Evolutionary conservation across 2,797 vertebrate genomes (phyloP), one percentile per base, ranked within the genome.

Genomic region (Chaenodraco wilsoni): DNA sequence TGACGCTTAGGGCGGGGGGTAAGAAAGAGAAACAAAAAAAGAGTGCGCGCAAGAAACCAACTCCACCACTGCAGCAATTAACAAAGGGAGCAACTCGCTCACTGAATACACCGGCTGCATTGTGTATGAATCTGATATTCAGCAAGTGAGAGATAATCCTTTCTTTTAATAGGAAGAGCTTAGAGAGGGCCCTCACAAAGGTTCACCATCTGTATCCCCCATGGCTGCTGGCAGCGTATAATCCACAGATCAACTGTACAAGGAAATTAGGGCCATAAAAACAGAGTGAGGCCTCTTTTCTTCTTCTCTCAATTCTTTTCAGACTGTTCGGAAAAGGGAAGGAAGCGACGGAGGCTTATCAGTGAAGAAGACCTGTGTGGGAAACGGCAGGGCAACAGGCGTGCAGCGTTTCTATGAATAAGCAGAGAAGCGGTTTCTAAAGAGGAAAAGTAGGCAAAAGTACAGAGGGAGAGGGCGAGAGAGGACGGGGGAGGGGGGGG

Each of bases 61-160:
- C 72, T 69, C 65, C 74, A 43, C 56, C 70, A 51, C 74, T 23
- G 71, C 70, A 23, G 87, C 87, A 88, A 90, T 92, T 92, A 91
- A 91, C 91, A 93, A 92, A 88, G 82, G 83, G 62, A 88, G 88
- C 86, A 55, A 48, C 87, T 79, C 63, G 78, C 82, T 85, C 78
- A 65, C 64, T 76, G 87, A 89, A 82, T 65, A 79, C 89, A 78
- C 81, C 83, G 77, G 79, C 81, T 62, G 73, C 82, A 90, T 90
- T 93, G 92, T 93, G 87, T 52, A 69, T 64, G 81, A 89, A 92
- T 92, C 85, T 90, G 91, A 93, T 92, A 90, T 89, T 92, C 89
- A 91, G 87, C 81, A 87, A 92, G 92, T 91, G 88, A 84, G 89
- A 91, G 93, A 93, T 94, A 93, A 94, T 94, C 92, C 92, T 84